A percentile compares a stretch with the other conserved stretches of the same genome.
phyloP scores from a whole-genome alignment of 2,797 vertebrate species.

The Danionella dracula region DNA sequence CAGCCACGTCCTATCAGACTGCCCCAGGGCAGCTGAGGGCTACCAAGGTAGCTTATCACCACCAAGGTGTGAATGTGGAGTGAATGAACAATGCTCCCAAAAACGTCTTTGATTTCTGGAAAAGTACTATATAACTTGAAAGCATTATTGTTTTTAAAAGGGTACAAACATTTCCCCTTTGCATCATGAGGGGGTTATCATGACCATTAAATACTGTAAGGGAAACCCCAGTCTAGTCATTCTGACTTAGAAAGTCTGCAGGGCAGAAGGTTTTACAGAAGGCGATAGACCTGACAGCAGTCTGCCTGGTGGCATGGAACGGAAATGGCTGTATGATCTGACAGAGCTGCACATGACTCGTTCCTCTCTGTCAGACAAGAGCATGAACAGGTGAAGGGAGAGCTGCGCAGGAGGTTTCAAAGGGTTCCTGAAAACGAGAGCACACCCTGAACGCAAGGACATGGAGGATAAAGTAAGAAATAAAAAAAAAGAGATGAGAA shows the following conservation, averaged over 20 bases:
- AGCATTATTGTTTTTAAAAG: too few species aligned
- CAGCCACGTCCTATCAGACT: too few species aligned
- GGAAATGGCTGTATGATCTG: constrained; percentile 47
- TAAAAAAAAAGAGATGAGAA: neutral
- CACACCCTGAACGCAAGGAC: neutral
- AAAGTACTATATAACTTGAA: too few species aligned
- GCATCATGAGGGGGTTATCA: neutral
- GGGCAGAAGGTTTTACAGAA: neutral
- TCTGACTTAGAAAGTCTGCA: neutral
- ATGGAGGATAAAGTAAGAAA: neutral
- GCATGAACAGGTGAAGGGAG: constrained; percentile 2
- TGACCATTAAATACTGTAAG: neutral
- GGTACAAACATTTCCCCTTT: neutral
- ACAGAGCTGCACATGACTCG: constrained; percentile 23
- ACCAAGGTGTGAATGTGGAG: too few species aligned
- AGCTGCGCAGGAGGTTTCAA: neutral
- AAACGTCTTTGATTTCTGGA: too few species aligned
- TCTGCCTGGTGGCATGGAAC: neutral
- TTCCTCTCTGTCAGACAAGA: constrained; percentile 23
- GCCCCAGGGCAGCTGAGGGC: too few species aligned
- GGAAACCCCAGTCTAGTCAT: neutral
- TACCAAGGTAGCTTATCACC: too few species aligned
- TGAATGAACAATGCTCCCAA: too few species aligned
- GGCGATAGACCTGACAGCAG: neutral
- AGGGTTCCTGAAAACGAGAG: neutral